Conservation (phyloP, 2,888 invertebrate genomes). For the Hypomecis atomaria region DNA sequence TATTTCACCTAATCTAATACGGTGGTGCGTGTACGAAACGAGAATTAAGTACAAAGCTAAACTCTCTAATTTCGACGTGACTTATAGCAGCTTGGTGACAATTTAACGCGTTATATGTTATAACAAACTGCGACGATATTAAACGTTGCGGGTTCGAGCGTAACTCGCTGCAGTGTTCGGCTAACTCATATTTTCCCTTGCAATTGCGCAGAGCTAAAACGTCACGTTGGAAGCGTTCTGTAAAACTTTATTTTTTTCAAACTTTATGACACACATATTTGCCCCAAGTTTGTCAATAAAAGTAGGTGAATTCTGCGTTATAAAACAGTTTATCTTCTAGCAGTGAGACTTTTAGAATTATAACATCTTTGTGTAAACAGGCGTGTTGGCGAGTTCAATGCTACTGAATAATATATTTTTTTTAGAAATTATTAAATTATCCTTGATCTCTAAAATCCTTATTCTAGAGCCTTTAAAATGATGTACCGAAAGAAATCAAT, state of each 20-base stretch:
- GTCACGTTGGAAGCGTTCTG: constrained; percentile 24
- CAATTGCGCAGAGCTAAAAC: constrained; percentile 45
- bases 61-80: constrained; percentile 67
- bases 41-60: constrained; percentile 64
- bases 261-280: constrained; percentile 2
- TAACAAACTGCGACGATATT: constrained; percentile 68
- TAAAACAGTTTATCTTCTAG: no score
- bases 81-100: constrained; percentile 61
- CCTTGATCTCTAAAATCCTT: no score
- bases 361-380: no score
- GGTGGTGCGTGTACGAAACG: constrained; percentile 50
- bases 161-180: constrained; percentile 48
- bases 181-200: constrained; percentile 65
- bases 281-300: no score
- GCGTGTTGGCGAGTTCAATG: no score
- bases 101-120: constrained; percentile 66
- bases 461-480: no score
- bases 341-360: no score
- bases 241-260: constrained; percentile 17
- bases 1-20: constrained; percentile 40
- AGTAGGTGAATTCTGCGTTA: no score
- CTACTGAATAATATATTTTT: no score
- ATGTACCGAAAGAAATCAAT: no score
- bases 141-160: constrained; percentile 59
- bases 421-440: no score